A percentile compares a stretch with the other conserved stretches of the same genome.
These are phyloP conservation scores for Hirtodrosophila confusa DNA, from an alignment of 2,888 invertebrate genomes.

Conservation along the genomic window DNA sequence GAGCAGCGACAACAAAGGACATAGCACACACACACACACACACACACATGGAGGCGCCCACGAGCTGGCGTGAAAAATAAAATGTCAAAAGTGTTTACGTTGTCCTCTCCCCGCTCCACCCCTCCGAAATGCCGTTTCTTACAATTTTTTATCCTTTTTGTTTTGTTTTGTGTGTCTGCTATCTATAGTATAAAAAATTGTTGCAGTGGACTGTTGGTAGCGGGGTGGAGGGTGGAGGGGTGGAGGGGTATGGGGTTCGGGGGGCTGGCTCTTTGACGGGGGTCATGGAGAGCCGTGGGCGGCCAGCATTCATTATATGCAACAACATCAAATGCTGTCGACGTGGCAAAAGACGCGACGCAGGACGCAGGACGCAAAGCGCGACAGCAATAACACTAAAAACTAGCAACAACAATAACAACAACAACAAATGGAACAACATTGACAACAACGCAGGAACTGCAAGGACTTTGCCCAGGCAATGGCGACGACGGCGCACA, in stretches of 20 bases:
- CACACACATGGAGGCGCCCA: slow-evolving; percentile 41
- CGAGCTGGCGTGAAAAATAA: slow-evolving; percentile 72
- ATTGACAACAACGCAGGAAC: slow-evolving; percentile 19
- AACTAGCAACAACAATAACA: slow-evolving; percentile 62
- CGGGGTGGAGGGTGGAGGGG: not conserved
- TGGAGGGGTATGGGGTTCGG: too few relatives aligned
- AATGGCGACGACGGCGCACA: slow-evolving; percentile 54
- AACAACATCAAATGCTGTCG: slow-evolving; percentile 77
- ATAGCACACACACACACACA: slow-evolving; percentile 25
- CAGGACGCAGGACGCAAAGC: slow-evolving; percentile 44
- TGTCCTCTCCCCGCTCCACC: slow-evolving; percentile 24
- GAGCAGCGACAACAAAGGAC: slow-evolving; percentile 56
- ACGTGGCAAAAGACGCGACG: slow-evolving; percentile 71
- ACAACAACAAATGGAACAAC: slow-evolving; percentile 26
- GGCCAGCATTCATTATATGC: slow-evolving; percentile 74
- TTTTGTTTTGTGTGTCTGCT: slow-evolving; percentile 49
- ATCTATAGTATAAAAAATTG: slow-evolving; percentile 71
- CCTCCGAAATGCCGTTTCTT: slow-evolving; percentile 6
- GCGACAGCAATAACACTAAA: slow-evolving; percentile 76
- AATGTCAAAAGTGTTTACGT: slow-evolving; percentile 79
- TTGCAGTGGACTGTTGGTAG: slow-evolving; percentile 38
- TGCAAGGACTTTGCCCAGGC: slow-evolving; percentile 51
- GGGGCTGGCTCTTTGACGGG: too few relatives aligned
- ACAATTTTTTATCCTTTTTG: slow-evolving; percentile 20
- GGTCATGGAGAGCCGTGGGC: slow-evolving; percentile 32